These are phyloP conservation scores for Calephelis virginiensis DNA, from an alignment of 1,140 invertebrate species.

Conservation along the genomic window DNA sequence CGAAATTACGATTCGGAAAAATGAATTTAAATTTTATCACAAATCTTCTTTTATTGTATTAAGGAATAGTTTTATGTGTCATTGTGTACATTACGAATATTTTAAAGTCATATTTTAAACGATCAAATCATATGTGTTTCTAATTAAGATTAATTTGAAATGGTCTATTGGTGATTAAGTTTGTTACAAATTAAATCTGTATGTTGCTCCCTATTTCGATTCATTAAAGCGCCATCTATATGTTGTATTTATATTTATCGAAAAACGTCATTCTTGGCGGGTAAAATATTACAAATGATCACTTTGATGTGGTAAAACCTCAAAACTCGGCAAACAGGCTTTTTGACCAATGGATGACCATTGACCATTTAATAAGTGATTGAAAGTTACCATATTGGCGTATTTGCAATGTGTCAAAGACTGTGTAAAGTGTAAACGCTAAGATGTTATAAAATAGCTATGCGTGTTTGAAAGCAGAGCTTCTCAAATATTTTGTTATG, in stretches of 20 bases:
- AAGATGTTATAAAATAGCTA: constrained; percentile 19
- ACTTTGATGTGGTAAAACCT: too few relatives aligned
- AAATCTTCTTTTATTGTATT: constrained; percentile 8
- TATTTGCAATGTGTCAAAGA: constrained; percentile 34
- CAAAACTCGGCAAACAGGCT: background rate
- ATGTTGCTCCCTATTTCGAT: too few relatives aligned
- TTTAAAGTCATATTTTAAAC: background rate
- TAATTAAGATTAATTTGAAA: background rate
- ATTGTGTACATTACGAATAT: constrained; percentile 5
- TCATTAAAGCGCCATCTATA: too few relatives aligned
- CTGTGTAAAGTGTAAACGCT: constrained; percentile 30
- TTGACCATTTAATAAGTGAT: constrained; percentile 9
- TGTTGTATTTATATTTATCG: too few relatives aligned
- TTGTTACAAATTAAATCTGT: background rate
- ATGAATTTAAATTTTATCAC: constrained; percentile 15
- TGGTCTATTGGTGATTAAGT: constrained; percentile 1
- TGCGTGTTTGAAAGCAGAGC: background rate
- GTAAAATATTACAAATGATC: too few relatives aligned
- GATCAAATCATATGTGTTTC: background rate
- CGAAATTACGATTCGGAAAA: constrained; percentile 17
- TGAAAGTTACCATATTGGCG: constrained; percentile 31
- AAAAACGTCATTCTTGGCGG: too few relatives aligned
- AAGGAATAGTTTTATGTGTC: constrained; percentile 6
- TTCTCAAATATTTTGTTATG: background rate
- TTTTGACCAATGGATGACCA: background rate